These are phyloP conservation scores for Epistrophella euchroma DNA, from an alignment of 2,888 invertebrate genomes.

Conservation along the genomic window DNA sequence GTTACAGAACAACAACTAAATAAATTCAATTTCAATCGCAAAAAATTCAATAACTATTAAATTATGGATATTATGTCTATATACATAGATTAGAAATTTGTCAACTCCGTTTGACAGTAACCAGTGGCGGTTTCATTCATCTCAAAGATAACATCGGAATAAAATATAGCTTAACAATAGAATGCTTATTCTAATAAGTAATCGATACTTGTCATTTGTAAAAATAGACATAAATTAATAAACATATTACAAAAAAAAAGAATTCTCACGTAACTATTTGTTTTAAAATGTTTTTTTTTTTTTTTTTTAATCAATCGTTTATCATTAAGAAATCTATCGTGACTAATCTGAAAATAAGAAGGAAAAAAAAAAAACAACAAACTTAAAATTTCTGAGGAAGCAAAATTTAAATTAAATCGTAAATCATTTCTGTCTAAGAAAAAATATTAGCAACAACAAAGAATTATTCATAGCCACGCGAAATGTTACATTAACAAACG, in stretches of 20 bases:
- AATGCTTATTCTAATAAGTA: constrained; percentile 1
- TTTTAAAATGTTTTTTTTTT: not conserved
- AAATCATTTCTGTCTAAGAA: not conserved
- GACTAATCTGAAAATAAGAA: not conserved
- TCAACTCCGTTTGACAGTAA: not conserved
- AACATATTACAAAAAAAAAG: not conserved
- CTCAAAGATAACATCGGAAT: not conserved
- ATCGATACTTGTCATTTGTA: not conserved
- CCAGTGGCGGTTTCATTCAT: not conserved
- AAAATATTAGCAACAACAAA: not conserved
- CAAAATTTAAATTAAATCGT: not conserved
- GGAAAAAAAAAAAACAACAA: not conserved
- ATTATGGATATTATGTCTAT: not conserved
- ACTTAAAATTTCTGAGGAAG: not conserved
- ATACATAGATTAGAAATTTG: not conserved
- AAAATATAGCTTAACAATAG: not conserved
- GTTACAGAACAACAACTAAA: not conserved
- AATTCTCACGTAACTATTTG: constrained; percentile 1
- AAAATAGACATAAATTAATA: not conserved
- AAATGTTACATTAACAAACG: not conserved
- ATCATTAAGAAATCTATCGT: constrained; percentile 3
- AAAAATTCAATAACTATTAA: not conserved
- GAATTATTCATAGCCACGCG: constrained; percentile 3
- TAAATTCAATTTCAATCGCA: not conserved
- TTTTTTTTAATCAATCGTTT: not conserved